Evolutionary conservation across 2,113 vertebrate species (phyloP).

Genomic region (Lagopus leucura): DNA sequence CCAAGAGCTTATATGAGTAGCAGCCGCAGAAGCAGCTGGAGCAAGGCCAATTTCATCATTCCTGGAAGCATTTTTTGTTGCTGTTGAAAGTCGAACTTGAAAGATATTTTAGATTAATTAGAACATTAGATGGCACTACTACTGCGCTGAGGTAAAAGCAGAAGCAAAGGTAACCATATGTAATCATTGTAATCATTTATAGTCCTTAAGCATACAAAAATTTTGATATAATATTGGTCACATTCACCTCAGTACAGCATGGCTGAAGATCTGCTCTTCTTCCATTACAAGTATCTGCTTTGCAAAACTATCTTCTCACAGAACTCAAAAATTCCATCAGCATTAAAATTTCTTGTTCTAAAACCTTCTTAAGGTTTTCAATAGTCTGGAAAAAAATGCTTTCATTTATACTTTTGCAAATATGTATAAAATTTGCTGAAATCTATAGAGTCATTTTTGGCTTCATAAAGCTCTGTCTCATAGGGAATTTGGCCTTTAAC

Average conservation of each 20-base stretch:
- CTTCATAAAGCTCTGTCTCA: background rate
- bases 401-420: background rate
- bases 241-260: background rate
- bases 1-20: background rate
- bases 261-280: slow-evolving; percentile 4
- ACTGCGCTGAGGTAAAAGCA: background rate
- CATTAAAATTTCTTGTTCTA: background rate
- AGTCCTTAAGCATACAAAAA: background rate
- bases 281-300: background rate
- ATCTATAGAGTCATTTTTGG: background rate
- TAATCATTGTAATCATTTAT: background rate
- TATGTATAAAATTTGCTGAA: background rate
- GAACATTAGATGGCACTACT: background rate
- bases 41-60: slow-evolving; percentile 18
- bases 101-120: background rate
- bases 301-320: background rate
- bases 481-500: background rate
- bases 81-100: background rate
- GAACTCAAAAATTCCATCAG: background rate
- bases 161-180: background rate
- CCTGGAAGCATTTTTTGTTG: background rate
- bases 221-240: background rate
- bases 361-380: background rate
- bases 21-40: slow-evolving; percentile 34
- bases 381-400: background rate